Conservation (phyloP, 2,113 vertebrate genomes). For the Rhipidura dahli region DNA sequence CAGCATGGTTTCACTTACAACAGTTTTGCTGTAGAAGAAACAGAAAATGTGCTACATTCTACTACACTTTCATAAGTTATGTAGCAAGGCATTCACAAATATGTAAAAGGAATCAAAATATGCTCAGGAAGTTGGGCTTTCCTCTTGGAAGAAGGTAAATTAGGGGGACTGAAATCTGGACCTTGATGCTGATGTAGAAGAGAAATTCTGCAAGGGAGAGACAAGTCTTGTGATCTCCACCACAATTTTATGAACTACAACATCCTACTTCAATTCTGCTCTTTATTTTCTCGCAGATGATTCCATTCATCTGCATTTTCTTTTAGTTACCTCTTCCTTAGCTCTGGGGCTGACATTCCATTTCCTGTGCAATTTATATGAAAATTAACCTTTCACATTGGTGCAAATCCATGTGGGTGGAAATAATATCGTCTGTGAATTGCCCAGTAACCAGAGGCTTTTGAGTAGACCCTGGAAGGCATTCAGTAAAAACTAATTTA, state of each 20-base stretch:
- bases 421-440: not conserved
- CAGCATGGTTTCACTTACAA: not conserved
- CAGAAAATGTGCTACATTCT: not conserved
- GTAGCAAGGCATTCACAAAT: not conserved
- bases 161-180: not conserved
- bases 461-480: not conserved
- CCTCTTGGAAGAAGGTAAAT: not conserved
- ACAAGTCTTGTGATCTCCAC: not conserved
- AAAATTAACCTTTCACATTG: constrained; percentile 22
- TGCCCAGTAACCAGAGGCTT: not conserved
- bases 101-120: not conserved
- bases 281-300: not conserved
- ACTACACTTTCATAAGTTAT: not conserved
- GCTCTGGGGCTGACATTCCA: not conserved
- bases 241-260: not conserved
- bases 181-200: not conserved
- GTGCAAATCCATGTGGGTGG: not conserved
- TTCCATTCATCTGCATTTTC: not conserved
- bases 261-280: not conserved
- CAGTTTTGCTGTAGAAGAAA: not conserved
- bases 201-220: not conserved
- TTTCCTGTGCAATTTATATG: constrained; percentile 33
- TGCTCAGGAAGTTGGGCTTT: not conserved
- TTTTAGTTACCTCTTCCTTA: not conserved
- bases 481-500: not conserved